Conservation (phyloP, 2,888 invertebrate genomes). For the Cephus pygmeus region DNA sequence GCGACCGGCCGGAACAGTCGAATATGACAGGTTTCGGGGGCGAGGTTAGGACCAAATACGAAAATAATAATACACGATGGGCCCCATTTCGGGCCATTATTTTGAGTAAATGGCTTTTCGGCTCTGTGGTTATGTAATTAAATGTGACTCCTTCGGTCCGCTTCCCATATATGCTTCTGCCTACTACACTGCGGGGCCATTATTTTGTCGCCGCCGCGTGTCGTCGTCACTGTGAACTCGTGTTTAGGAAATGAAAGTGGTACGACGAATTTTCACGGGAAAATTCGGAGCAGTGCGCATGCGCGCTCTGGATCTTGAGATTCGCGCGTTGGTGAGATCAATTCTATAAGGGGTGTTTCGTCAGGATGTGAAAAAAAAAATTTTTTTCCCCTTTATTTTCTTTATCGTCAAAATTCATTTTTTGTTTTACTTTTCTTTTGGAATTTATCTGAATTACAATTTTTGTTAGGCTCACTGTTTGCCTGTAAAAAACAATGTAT, state of each 20-base stretch:
- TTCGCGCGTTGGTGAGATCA: no score
- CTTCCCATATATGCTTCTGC: conserved; percentile 14
- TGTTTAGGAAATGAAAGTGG: not conserved
- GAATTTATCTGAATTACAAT: no score
- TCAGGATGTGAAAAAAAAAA: not conserved
- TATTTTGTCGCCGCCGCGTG: conserved; percentile 3
- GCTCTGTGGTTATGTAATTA: conserved; percentile 23
- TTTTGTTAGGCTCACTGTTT: no score
- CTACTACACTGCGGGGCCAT: conserved; percentile 9
- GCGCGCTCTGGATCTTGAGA: not conserved
- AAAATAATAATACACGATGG: conserved; percentile 21
- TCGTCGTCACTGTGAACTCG: conserved; percentile 1
- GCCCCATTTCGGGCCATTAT: conserved; percentile 22
- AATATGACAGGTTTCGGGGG: conserved; percentile 2
- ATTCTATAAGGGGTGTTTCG: no score
- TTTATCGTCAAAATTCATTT: no score
- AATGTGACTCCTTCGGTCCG: conserved; percentile 16
- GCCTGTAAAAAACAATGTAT: no score
- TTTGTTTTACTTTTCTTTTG: no score
- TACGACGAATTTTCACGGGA: not conserved
- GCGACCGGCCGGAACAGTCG: not conserved
- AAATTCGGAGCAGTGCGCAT: not conserved
- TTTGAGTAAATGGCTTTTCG: conserved; percentile 21
- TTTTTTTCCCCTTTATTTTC: not conserved
- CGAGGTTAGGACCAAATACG: conserved; percentile 21